Conservation (phyloP, 2,888 invertebrate genomes). For the Selenia dentaria region DNA sequence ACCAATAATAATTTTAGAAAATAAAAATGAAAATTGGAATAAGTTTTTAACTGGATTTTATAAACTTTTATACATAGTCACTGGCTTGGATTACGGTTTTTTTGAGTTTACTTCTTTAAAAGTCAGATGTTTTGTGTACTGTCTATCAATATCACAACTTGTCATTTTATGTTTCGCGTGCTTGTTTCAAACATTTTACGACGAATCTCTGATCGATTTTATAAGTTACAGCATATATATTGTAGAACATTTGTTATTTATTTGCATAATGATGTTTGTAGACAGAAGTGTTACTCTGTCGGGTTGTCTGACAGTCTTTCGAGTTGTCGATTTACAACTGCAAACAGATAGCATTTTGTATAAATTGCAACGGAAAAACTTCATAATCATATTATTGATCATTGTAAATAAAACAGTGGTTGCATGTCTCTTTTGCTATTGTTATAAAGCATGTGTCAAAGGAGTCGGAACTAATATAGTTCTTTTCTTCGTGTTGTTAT, state of each 20-base stretch:
- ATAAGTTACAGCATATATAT: neutral
- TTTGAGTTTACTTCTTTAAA: neutral
- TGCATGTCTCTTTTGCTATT: no score
- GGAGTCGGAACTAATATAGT: neutral
- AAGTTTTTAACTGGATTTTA: neutral
- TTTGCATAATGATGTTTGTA: neutral
- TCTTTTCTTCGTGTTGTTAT: neutral
- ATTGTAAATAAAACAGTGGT: no score
- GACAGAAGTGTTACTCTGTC: neutral
- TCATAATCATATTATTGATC: neutral
- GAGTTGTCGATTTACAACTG: neutral
- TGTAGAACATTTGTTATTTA: neutral
- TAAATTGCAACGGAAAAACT: neutral
- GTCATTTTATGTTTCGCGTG: neutral
- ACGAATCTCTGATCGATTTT: neutral
- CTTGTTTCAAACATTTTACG: neutral
- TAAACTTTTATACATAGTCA: neutral
- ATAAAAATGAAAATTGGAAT: no score
- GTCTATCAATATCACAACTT: neutral
- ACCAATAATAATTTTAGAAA: no score
- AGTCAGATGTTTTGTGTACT: neutral
- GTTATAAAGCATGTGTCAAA: neutral
- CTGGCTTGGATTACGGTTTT: slow-evolving; percentile 8
- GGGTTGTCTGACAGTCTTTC: neutral
- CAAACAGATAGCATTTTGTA: neutral